Conservation (phyloP, 2,888 invertebrate species). For the Macropis europaea region DNA sequence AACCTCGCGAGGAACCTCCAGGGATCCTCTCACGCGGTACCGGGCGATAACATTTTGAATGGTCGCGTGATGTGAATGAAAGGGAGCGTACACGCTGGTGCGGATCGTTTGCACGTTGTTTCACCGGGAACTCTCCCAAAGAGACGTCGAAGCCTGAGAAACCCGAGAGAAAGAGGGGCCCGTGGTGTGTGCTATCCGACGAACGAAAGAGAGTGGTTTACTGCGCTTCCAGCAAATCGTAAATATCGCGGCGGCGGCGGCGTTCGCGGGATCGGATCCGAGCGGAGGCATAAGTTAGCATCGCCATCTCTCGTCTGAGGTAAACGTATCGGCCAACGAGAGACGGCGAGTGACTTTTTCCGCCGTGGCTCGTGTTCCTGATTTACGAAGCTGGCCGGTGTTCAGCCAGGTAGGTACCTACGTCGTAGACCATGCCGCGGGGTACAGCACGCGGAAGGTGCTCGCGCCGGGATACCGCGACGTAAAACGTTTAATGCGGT, state of each 20-base stretch:
- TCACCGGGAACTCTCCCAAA: constrained; percentile 4
- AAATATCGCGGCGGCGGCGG: constrained; percentile 68
- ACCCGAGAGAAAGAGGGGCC: constrained; percentile 2
- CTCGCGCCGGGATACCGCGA: constrained; percentile 47
- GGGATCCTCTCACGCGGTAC: too few species aligned
- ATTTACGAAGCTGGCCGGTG: constrained; percentile 66
- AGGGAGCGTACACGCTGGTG: neutral
- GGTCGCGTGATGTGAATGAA: constrained; percentile 2
- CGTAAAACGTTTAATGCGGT: constrained; percentile 62
- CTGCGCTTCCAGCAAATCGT: constrained; percentile 70
- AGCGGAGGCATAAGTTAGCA: constrained; percentile 70
- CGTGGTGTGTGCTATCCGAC: too few species aligned
- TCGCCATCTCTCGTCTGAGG: constrained; percentile 68
- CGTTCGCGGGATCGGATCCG: constrained; percentile 67
- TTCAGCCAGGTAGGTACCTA: constrained; percentile 60
- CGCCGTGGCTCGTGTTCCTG: constrained; percentile 67
- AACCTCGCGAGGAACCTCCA: too few species aligned
- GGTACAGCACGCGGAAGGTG: constrained; percentile 62
- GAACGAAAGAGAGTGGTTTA: constrained; percentile 59
- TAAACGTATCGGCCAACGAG: constrained; percentile 60
- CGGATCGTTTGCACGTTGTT: neutral
- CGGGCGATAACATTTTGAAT: neutral
- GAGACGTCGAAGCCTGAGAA: constrained; percentile 12
- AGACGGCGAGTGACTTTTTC: constrained; percentile 65
- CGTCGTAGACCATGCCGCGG: constrained; percentile 18